A percentile compares a stretch with the other conserved stretches of the same genome.
Conservation (phyloP, 2,797 vertebrate species). For the Eptatretus atami region DNA sequence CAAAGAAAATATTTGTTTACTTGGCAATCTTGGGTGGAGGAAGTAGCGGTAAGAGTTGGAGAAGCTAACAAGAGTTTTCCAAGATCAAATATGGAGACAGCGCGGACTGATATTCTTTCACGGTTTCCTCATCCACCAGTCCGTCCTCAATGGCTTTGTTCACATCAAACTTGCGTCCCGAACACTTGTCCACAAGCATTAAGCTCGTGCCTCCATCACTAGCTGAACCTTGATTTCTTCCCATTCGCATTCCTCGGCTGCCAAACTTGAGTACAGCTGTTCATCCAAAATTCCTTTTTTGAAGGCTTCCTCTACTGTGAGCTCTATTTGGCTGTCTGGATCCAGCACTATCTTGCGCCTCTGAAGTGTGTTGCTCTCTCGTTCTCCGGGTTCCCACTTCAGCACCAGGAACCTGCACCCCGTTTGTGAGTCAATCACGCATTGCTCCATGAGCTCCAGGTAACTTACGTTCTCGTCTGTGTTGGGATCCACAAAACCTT, state of each 20-base stretch:
- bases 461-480: constrained; percentile 92
- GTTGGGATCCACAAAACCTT: constrained; percentile 96
- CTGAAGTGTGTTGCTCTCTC: constrained; percentile 59
- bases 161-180: constrained; percentile 73
- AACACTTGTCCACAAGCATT: constrained; percentile 68
- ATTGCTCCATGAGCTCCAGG: constrained; percentile 69
- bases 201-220: constrained; percentile 69
- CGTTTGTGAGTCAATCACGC: constrained; percentile 47
- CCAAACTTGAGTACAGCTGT: constrained; percentile 74
- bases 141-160: constrained; percentile 52
- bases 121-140: constrained; percentile 46
- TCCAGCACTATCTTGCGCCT: constrained; percentile 87
- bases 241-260: constrained; percentile 95
- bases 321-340: constrained; percentile 75
- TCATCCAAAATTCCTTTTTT: constrained; percentile 85
- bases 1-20: no score
- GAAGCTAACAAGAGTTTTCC: constrained; percentile 60
- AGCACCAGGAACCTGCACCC: constrained; percentile 52
- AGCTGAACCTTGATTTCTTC: constrained; percentile 81
- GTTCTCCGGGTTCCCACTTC: constrained; percentile 62
- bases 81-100: constrained; percentile 77
- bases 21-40: no score
- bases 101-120: constrained; percentile 59
- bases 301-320: constrained; percentile 89
- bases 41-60: no score